phyloP scores from a whole-genome alignment of 2,888 invertebrate species.

The Caenorhabditis becei region DNA sequence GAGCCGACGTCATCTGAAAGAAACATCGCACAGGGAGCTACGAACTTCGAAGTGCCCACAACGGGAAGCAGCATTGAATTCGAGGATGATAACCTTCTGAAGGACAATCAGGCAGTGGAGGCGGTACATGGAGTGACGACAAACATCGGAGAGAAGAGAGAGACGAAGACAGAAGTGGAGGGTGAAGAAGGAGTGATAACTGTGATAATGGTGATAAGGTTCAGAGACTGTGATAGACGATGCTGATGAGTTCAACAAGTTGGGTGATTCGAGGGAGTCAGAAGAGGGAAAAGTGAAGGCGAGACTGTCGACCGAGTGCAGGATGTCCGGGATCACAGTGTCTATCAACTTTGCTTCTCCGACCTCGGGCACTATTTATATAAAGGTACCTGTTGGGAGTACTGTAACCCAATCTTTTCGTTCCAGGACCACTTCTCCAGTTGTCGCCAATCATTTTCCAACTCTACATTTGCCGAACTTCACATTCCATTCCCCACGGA shows the following conservation, averaged over 20 bases:
- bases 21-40: constrained; percentile 49
- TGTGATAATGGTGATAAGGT: too few species aligned
- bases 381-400: constrained; percentile 64
- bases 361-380: constrained; percentile 79
- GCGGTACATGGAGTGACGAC: constrained; percentile 43
- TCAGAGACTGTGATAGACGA: constrained; percentile 68
- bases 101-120: constrained; percentile 45
- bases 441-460: constrained; percentile 61
- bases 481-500: constrained; percentile 77
- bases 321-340: constrained; percentile 77
- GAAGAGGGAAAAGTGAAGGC: constrained; percentile 46
- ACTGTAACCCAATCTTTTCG: neutral
- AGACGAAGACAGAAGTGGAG: constrained; percentile 48
- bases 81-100: constrained; percentile 48
- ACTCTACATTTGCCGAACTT: constrained; percentile 69
- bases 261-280: constrained; percentile 12
- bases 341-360: constrained; percentile 70
- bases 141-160: constrained; percentile 30
- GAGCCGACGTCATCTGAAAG: constrained; percentile 34
- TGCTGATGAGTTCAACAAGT: constrained; percentile 56
- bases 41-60: constrained; percentile 54
- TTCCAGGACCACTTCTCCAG: constrained; percentile 68
- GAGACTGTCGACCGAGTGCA: constrained; percentile 79
- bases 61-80: constrained; percentile 25
- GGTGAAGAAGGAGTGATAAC: constrained; percentile 13